Evolutionary conservation across 2,888 invertebrate genomes (phyloP).

Genomic region (Apamea monoglypha): DNA sequence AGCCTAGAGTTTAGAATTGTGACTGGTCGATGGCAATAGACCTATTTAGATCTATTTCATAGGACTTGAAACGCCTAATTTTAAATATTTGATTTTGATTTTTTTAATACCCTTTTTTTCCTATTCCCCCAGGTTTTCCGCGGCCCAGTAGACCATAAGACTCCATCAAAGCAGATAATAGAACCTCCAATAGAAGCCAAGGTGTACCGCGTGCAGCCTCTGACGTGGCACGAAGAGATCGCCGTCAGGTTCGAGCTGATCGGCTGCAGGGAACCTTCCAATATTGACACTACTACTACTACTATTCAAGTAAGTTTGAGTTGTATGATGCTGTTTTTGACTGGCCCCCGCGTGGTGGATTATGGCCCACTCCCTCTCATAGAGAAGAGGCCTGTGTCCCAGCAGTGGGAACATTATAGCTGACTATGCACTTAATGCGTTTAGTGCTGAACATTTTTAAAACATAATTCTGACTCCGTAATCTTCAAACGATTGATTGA

Average conservation of each 20-base stretch:
- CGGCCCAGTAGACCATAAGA: conserved; percentile 92
- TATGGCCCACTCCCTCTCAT: too few species aligned
- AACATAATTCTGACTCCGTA: too few species aligned
- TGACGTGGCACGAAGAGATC: conserved; percentile 93
- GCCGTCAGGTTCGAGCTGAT: conserved; percentile 93
- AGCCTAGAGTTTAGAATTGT: neutral
- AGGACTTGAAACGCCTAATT: neutral
- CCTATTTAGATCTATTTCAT: neutral
- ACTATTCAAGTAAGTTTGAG: neutral
- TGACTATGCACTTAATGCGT: too few species aligned
- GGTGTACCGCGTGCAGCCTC: conserved; percentile 93
- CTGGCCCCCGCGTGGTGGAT: too few species aligned
- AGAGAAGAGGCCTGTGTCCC: too few species aligned
- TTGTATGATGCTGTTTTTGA: too few species aligned
- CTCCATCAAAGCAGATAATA: conserved; percentile 92
- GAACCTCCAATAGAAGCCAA: conserved; percentile 94
- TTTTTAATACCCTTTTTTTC: neutral
- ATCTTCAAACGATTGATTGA: too few species aligned
- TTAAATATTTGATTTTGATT: neutral
- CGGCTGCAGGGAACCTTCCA: conserved; percentile 90
- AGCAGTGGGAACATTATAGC: too few species aligned
- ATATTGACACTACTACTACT: conserved; percentile 55
- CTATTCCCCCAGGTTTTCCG: conserved; percentile 90
- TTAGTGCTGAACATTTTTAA: too few species aligned
- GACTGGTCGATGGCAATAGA: neutral